These are phyloP conservation scores for Passer montanus DNA, from an alignment of 2,113 vertebrate species.

Conservation along the genomic window DNA sequence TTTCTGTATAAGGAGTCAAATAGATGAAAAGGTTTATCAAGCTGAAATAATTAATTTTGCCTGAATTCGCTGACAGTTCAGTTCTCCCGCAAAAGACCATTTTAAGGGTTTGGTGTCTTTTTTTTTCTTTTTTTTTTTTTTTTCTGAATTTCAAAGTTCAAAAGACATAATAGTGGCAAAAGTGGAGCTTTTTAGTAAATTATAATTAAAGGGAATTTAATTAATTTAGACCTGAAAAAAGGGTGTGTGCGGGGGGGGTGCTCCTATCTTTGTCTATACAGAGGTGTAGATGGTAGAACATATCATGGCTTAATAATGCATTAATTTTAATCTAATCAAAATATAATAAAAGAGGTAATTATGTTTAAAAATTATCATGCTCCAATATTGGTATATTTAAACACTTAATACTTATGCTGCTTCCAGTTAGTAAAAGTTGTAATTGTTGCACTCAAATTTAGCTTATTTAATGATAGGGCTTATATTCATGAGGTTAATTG, in stretches of 20 bases:
- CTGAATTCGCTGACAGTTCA: constrained; percentile 98
- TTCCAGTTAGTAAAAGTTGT: constrained; percentile 77
- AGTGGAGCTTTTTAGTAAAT: constrained; percentile 90
- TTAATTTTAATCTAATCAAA: constrained; percentile 98
- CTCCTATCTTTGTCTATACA: constrained; percentile 90
- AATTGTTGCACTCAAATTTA: constrained; percentile 77
- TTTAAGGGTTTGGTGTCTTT: constrained; percentile 68
- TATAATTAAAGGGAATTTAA: constrained; percentile 97
- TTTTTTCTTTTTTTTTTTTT: neutral
- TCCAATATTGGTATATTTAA: constrained; percentile 77
- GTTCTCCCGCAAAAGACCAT: constrained; percentile 86
- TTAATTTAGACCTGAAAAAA: constrained; percentile 93
- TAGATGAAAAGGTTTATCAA: constrained; percentile 99
- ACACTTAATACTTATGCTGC: constrained; percentile 73
- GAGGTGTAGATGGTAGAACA: constrained; percentile 88
- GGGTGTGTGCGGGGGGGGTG: constrained; percentile 67
- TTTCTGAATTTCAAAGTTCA: constrained; percentile 75
- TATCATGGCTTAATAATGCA: constrained; percentile 90
- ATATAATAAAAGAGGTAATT: constrained; percentile 91
- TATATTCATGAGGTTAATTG: constrained; percentile 77
- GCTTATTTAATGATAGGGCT: constrained; percentile 74
- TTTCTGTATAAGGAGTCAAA: constrained; percentile 98
- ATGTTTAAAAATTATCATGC: constrained; percentile 87
- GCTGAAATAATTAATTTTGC: constrained; percentile 99
- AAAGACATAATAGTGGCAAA: constrained; percentile 86